Conservation (phyloP, 2,888 invertebrate species). For the Seira musarum region DNA sequence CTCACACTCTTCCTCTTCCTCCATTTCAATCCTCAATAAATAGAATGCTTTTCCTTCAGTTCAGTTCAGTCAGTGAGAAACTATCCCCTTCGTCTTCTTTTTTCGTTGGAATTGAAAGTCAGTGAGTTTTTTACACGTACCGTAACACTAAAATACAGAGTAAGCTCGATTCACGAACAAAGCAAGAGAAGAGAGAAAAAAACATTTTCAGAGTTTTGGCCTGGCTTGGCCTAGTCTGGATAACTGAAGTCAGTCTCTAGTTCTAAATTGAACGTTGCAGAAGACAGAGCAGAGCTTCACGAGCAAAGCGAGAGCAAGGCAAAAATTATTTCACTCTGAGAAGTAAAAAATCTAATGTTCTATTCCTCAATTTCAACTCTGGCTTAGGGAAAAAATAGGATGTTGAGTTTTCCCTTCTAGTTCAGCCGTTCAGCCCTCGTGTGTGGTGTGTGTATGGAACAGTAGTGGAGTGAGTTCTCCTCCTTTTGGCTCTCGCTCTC, state of each 20-base stretch:
- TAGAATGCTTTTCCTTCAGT: background rate
- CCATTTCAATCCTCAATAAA: background rate
- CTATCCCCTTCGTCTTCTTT: background rate
- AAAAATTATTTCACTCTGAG: background rate
- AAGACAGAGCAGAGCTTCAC: background rate
- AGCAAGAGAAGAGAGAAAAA: background rate
- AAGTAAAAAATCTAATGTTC: constrained; percentile 7
- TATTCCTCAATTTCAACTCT: constrained; percentile 1
- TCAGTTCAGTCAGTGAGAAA: no score
- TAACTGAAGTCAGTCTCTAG: background rate
- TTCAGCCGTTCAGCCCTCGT: no score
- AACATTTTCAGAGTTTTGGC: constrained; percentile 1
- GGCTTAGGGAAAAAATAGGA: background rate
- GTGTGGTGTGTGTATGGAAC: no score
- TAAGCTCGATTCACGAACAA: background rate
- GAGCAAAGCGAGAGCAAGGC: background rate
- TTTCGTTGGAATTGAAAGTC: background rate
- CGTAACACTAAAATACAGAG: background rate
- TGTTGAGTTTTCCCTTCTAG: no score
- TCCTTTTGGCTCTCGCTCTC: background rate
- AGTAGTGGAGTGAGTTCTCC: background rate
- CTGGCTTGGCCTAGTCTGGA: background rate
- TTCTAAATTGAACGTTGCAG: constrained; percentile 3
- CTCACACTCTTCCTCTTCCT: background rate
- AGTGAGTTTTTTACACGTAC: no score